phyloP scores from a whole-genome alignment of 1,140 invertebrate species.

The Harpegnathos saltator region DNA sequence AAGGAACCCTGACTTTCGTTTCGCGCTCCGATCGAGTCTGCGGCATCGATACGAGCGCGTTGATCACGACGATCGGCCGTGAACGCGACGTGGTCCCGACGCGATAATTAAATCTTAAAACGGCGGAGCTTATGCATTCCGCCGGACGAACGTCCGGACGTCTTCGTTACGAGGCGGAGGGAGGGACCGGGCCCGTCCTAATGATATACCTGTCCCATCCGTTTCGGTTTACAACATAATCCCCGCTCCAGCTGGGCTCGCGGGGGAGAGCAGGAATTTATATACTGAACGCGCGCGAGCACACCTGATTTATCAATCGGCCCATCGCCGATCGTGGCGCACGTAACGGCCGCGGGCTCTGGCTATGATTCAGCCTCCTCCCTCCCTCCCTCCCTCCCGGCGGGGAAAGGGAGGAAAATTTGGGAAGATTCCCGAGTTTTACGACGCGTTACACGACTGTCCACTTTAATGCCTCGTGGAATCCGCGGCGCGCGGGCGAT shows the following conservation, averaged over 20 bases:
- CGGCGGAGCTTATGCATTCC: slow-evolving; percentile 24
- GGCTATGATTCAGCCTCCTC: slow-evolving; percentile 40
- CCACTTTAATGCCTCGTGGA: slow-evolving; percentile 41
- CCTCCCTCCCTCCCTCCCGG: too few species aligned
- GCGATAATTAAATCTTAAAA: slow-evolving; percentile 34
- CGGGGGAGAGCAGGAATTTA: slow-evolving; percentile 7
- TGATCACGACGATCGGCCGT: background rate
- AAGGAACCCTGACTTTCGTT: too few species aligned
- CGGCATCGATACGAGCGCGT: too few species aligned
- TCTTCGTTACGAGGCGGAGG: slow-evolving; percentile 17
- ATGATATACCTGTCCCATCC: slow-evolving; percentile 53
- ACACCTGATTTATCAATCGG: slow-evolving; percentile 62
- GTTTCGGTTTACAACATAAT: slow-evolving; percentile 60
- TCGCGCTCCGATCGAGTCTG: too few species aligned
- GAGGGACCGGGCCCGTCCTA: slow-evolving; percentile 26
- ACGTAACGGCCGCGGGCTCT: slow-evolving; percentile 1
- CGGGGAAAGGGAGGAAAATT: slow-evolving; percentile 64
- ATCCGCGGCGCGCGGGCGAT: slow-evolving; percentile 44
- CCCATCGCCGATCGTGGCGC: slow-evolving; percentile 42
- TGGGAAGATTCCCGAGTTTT: slow-evolving; percentile 52
- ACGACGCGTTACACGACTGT: slow-evolving; percentile 53
- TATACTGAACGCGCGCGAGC: slow-evolving; percentile 20
- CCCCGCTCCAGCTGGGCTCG: background rate
- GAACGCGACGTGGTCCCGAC: too few species aligned
- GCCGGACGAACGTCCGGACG: slow-evolving; percentile 26